phyloP scores from a whole-genome alignment of 1,140 invertebrate genomes.

The Aphis gossypii region DNA sequence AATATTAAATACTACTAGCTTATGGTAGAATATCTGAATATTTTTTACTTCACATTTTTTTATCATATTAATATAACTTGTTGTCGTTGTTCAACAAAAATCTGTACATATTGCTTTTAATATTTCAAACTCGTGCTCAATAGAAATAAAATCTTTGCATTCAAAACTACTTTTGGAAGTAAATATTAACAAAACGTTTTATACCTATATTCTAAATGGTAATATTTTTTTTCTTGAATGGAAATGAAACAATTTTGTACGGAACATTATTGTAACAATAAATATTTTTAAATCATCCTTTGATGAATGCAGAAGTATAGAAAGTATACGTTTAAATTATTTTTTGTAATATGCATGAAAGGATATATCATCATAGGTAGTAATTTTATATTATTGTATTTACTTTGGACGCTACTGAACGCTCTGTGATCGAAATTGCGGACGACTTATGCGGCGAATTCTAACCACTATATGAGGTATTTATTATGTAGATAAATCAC shows the following conservation, averaged over 20 bases:
- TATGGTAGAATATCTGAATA: background rate
- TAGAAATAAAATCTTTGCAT: background rate
- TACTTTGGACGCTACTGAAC: no score
- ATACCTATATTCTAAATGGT: background rate
- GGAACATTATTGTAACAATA: conserved; percentile 7
- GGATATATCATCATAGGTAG: background rate
- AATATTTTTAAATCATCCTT: conserved; percentile 26
- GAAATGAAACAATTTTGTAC: background rate
- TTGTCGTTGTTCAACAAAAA: background rate
- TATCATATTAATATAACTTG: background rate
- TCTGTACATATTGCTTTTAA: conserved; percentile 12
- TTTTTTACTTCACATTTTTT: background rate
- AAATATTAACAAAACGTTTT: conserved; percentile 25
- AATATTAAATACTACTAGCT: background rate
- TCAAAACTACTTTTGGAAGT: background rate
- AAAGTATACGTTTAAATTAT: conserved; percentile 26
- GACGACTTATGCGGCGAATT: no score
- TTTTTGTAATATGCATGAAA: conserved; percentile 4
- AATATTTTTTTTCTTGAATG: conserved; percentile 25
- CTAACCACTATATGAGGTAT: no score
- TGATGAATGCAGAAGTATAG: background rate
- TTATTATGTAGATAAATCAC: no score
- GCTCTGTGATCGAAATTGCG: no score
- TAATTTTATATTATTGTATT: no score
- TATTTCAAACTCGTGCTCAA: background rate